Evolutionary conservation across 2,113 vertebrate genomes (phyloP).

Genomic region (Acanthisitta chloris): DNA sequence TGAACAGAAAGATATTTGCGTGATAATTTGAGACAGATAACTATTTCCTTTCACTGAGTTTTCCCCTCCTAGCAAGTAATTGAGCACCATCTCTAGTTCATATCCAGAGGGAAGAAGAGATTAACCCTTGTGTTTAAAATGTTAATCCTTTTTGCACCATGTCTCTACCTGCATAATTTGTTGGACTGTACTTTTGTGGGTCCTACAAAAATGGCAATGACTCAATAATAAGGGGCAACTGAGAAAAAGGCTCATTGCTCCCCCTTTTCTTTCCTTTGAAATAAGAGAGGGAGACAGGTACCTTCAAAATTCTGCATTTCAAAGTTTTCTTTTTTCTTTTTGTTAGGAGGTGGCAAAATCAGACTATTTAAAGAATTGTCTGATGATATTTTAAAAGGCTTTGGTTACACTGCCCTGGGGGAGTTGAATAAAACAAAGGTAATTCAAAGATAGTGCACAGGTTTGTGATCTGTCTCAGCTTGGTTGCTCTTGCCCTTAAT

Average conservation of each 20-base stretch:
- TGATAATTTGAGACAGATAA: not conserved
- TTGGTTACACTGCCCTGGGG: conserved; percentile 5
- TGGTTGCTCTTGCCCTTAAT: not conserved
- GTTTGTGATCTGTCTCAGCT: conserved; percentile 34
- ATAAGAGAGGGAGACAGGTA: not conserved
- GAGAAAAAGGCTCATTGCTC: not conserved
- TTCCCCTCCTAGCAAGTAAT: not conserved
- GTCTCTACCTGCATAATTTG: not conserved
- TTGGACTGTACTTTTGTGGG: not conserved
- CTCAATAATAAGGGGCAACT: not conserved
- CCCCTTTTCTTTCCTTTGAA: not conserved
- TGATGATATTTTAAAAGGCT: conserved; percentile 48
- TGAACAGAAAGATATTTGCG: not conserved
- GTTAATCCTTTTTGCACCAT: not conserved
- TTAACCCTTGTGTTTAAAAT: not conserved
- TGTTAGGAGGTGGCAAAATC: not conserved
- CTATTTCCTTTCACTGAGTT: not conserved
- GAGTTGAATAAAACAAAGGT: conserved; percentile 40
- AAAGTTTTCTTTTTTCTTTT: not conserved
- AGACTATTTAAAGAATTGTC: conserved; percentile 25
- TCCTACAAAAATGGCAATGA: not conserved
- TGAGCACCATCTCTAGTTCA: not conserved
- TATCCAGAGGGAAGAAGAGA: not conserved
- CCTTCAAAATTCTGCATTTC: conserved; percentile 2
- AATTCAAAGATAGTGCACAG: not conserved